Percentiles rank a stretch among this genome's conserved stretches.
These are phyloP conservation scores for Nesoenas mayeri DNA, from an alignment of 2,113 vertebrate genomes.

Conservation along the genomic window DNA sequence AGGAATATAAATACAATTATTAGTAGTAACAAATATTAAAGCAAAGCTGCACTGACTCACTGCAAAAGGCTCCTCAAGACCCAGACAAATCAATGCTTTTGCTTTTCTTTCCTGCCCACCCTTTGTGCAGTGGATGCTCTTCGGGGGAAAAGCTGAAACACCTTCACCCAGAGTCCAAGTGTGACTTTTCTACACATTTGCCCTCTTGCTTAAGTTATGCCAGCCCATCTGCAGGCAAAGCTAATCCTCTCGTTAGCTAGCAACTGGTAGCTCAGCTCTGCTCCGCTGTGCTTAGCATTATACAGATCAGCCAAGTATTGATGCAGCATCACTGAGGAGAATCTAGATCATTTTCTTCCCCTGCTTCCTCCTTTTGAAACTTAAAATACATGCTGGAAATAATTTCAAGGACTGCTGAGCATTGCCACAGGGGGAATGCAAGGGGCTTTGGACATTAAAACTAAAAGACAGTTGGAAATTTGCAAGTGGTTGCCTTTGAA, in stretches of 20 bases:
- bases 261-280: constrained; percentile 36
- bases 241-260: constrained; percentile 55
- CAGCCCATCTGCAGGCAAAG: constrained; percentile 19
- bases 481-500: constrained; percentile 55
- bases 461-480: constrained; percentile 58
- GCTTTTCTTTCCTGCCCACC: background rate
- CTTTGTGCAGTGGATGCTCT: background rate
- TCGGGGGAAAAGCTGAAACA: background rate
- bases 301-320: constrained; percentile 59
- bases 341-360: constrained; percentile 37
- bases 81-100: background rate
- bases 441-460: constrained; percentile 50
- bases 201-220: constrained; percentile 20
- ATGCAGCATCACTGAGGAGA: constrained; percentile 53
- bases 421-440: constrained; percentile 54
- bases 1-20: background rate
- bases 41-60: background rate
- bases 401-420: constrained; percentile 74
- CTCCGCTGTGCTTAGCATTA: constrained; percentile 37
- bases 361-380: constrained; percentile 57
- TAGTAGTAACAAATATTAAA: background rate
- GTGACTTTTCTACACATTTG: background rate
- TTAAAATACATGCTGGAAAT: constrained; percentile 68
- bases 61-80: background rate
- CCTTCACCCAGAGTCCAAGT: background rate